A percentile compares a stretch with the other conserved stretches of the same genome.
Conservation (phyloP, 2,797 vertebrate genomes). For the Nasua narica region DNA sequence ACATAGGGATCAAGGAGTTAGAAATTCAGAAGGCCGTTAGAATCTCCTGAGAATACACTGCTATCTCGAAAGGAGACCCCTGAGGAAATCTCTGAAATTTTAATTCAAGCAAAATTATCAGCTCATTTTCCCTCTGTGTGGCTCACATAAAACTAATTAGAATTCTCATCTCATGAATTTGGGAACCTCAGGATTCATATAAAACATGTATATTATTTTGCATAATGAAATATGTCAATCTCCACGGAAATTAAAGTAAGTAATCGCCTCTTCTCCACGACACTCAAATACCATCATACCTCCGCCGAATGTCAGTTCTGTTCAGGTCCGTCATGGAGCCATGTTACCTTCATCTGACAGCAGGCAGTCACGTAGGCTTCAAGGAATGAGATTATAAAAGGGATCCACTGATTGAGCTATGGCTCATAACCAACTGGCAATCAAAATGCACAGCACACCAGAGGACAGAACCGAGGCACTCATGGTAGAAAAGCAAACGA, state of each 20-base stretch:
- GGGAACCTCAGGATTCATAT: conserved; percentile 51
- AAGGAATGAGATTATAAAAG: conserved; percentile 2
- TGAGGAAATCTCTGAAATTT: conserved; percentile 60
- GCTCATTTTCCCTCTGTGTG: conserved; percentile 25
- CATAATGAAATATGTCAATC: conserved; percentile 47
- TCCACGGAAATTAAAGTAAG: conserved; percentile 55
- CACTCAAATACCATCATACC: conserved; percentile 35
- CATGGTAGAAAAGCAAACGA: conserved; percentile 68
- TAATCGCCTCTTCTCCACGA: conserved; percentile 57
- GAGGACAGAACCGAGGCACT: not conserved
- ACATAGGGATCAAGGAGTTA: not conserved
- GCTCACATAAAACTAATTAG: conserved; percentile 58
- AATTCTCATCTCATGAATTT: conserved; percentile 54
- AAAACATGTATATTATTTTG: conserved; percentile 67
- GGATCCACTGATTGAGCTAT: not conserved
- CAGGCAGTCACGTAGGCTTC: not conserved
- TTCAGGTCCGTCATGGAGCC: not conserved
- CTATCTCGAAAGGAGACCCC: not conserved
- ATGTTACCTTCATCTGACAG: conserved; percentile 27
- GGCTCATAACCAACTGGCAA: conserved; percentile 1
- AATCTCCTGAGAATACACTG: not conserved
- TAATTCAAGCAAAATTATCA: conserved; percentile 65
- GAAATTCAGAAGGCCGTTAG: conserved; percentile 15
- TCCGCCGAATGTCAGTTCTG: not conserved
- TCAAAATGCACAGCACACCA: not conserved